Evolutionary conservation across 1,140 invertebrate genomes (phyloP).

Genomic region (Trinorchestia longiramus): DNA sequence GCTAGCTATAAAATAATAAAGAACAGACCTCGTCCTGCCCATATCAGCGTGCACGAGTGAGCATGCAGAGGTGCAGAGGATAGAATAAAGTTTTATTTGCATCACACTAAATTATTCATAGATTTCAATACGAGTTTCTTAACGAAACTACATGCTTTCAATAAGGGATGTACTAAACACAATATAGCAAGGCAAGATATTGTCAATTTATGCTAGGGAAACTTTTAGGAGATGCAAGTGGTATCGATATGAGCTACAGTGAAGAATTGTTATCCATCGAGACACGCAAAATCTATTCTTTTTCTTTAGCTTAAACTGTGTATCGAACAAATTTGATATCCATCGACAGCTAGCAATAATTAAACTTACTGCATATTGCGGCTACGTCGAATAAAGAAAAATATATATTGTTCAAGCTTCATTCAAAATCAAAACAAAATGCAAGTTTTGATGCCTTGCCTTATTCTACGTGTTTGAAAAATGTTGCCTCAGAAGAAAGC

Average conservation of each 20-base stretch:
- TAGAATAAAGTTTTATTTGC: background rate
- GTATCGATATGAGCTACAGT: background rate
- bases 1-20: background rate
- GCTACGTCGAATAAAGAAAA: background rate
- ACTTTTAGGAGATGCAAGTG: background rate
- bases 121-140: background rate
- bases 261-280: background rate
- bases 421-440: background rate
- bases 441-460: background rate
- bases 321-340: background rate
- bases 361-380: background rate
- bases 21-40: background rate
- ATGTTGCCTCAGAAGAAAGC: no score
- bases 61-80: background rate
- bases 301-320: background rate
- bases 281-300: background rate
- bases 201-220: background rate
- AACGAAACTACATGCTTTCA: background rate
- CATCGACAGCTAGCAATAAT: background rate
- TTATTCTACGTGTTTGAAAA: background rate
- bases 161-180: background rate
- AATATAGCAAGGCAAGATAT: background rate
- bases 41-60: background rate
- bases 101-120: background rate
- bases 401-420: background rate